Evolutionary conservation across 2,113 vertebrate species (phyloP), one percentile per base, ranked within the genome.

Genomic region (Lamprologus ornatipinnis): DNA sequence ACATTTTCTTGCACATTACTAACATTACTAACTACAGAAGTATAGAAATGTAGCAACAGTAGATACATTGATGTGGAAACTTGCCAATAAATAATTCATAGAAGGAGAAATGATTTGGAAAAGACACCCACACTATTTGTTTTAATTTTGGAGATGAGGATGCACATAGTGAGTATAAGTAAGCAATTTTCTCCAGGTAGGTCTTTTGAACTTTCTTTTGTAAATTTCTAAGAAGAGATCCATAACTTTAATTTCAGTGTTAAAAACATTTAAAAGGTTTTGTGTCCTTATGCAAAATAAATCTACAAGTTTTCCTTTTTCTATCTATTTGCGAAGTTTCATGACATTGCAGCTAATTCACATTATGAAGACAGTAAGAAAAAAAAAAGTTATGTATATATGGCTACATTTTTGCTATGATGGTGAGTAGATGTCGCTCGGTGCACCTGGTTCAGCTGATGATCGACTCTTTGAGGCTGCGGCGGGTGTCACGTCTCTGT

Each of bases 41-140:
- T 49, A 75, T 75, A 11, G 42, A 78, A 1, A 75, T 47, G 9
- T 17, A 75, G 40, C 19, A 47, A 75, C 15, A 73, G 4, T 73
- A 3, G 70, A 2, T 17, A 3, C 9, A 28, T 47, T 19, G 9
- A 17, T 17, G 15, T 19, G 15, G 23, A 47, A 0, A 0, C 68
- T 75, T 75, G 13, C 23, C 1, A 75, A 28, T 47, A 49, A 75
- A 75, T 75, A 75, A 49, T 75, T 75, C 15, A 7, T 12, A 7
- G 14, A 19, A 17, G 42, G 23, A 75, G 6, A 75, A 47, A 11
- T 7, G 23, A 47, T 75, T 47, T 75, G 14, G 42, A 47, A 19
- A 47, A 47, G 40, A 47, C 9, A 2, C 40, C 14, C 6, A 17
- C 14, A 49, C 42, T 4, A 12, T 31, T 31, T 17, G 1, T 75